phyloP scores from a whole-genome alignment of 2,888 invertebrate species.

The Dugesia japonica region DNA sequence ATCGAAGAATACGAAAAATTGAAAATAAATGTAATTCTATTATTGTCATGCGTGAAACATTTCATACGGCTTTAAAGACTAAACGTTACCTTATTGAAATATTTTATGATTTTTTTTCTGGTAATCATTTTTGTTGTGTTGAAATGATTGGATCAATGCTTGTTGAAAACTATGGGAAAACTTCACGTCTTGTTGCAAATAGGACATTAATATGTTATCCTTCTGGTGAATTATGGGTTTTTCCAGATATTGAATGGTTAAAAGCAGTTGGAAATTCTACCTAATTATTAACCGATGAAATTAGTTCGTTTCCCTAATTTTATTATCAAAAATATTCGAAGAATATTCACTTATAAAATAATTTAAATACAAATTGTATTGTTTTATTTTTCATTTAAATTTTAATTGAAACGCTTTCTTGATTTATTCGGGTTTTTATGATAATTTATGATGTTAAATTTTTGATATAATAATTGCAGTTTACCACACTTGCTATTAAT shows the following conservation, averaged over 20 bases:
- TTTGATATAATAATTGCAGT: no score
- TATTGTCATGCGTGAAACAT: not conserved
- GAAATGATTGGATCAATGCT: not conserved
- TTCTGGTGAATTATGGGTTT: not conserved
- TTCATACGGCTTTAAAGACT: not conserved
- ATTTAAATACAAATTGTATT: no score
- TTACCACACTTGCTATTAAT: no score
- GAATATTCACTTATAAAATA: no score
- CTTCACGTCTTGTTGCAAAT: not conserved
- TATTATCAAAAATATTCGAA: not conserved
- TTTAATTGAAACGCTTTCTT: no score
- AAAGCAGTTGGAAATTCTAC: not conserved
- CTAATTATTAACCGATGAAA: not conserved
- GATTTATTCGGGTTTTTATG: no score
- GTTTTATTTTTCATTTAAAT: no score
- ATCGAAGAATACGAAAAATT: not conserved
- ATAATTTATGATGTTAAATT: no score
- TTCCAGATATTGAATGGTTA: not conserved
- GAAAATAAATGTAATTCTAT: not conserved
- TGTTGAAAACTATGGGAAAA: not conserved
- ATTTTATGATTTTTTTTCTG: not conserved
- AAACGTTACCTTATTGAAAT: not conserved
- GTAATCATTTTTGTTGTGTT: constrained; percentile 11
- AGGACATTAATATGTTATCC: constrained; percentile 12
- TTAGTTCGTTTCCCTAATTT: not conserved